Evolutionary conservation across 2,797 vertebrate species (phyloP), one percentile per base, ranked within the genome.

Genomic region (Lutjanus campechanus): DNA sequence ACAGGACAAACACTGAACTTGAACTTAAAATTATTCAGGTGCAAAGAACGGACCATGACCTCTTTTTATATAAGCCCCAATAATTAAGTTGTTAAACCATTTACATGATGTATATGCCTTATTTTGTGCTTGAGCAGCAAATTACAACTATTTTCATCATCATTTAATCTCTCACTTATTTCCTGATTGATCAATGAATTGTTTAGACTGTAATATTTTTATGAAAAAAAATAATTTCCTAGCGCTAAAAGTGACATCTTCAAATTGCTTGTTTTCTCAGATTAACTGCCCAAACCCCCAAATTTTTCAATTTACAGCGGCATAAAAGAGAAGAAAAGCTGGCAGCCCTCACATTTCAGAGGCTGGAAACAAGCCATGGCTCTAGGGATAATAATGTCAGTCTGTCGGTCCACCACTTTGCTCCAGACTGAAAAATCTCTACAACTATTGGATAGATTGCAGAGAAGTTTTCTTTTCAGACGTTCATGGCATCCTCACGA

Each of bases 1-100:
- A 68, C 63, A 77, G 69, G 65, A 47, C 63, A 58, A 40, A 22
- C 53, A 73, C 68, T 69, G 56, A 59, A 76, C 69, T 77, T 47
- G 53, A 46, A 72, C 41, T 5, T 68, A 59, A 5, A 74, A 65
- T 63, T 59, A 58, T 69, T 36, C 25, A 47, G 29, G 9, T 17
- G 50, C 59, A 81, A 29, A 78, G 51, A 66, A 63, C 74, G 4
- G 1, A 19, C 11, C n/a, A 19, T 67, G 62, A 79, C 70, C 59
- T 70, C 20, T 60, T 81, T 76, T 55, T 61, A 16, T 2, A 0
- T 1, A 51, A 0, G 25, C 29, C 11, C 15, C 15, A 29, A 15
- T 67, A 22, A 43, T 81, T 29, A 19, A 1, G 13, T 62, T 40
- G 7, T 49, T 15, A 6, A 17, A 19, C 43, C 6, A 20, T 46